Conservation (phyloP, 2,888 invertebrate genomes). For the Drosophila mimetica region DNA sequence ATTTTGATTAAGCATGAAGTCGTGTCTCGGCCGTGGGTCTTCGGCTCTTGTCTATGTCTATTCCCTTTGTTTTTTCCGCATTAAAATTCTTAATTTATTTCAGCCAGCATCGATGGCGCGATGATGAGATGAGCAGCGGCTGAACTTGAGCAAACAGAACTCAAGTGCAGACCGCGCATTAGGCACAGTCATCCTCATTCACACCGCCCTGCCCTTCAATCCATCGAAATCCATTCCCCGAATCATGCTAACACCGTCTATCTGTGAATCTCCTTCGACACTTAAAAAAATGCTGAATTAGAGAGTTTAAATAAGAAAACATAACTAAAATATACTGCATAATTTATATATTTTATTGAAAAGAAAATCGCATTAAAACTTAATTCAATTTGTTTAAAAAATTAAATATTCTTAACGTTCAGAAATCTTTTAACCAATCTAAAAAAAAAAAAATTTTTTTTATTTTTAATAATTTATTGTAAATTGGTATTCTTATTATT, state of each 20-base stretch:
- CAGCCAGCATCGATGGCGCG: conserved; percentile 33
- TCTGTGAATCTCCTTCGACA: conserved; percentile 43
- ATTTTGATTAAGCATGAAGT: conserved; percentile 81
- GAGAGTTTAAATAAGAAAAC: too few relatives aligned
- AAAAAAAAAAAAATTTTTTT: too few relatives aligned
- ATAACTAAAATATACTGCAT: too few relatives aligned
- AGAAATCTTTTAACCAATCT: too few relatives aligned
- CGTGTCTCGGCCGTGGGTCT: conserved; percentile 46
- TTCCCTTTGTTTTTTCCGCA: conserved; percentile 62
- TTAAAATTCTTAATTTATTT: conserved; percentile 78
- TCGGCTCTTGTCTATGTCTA: conserved; percentile 13
- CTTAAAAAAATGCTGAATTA: neutral
- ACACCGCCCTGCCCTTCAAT: conserved; percentile 20
- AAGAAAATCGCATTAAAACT: too few relatives aligned
- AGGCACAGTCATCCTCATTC: conserved; percentile 78
- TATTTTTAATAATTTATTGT: too few relatives aligned
- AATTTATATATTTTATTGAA: too few relatives aligned
- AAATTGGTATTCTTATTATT: too few relatives aligned
- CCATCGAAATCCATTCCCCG: conserved; percentile 35
- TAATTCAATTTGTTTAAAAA: neutral
- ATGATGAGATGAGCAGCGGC: conserved; percentile 72
- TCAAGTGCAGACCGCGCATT: conserved; percentile 70
- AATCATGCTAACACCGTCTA: conserved; percentile 44
- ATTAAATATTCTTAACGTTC: too few relatives aligned
- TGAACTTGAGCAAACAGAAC: conserved; percentile 63